Base-by-base conservation (phyloP, 2,888 invertebrate genomes). In the Phengaris arion region DNA sequence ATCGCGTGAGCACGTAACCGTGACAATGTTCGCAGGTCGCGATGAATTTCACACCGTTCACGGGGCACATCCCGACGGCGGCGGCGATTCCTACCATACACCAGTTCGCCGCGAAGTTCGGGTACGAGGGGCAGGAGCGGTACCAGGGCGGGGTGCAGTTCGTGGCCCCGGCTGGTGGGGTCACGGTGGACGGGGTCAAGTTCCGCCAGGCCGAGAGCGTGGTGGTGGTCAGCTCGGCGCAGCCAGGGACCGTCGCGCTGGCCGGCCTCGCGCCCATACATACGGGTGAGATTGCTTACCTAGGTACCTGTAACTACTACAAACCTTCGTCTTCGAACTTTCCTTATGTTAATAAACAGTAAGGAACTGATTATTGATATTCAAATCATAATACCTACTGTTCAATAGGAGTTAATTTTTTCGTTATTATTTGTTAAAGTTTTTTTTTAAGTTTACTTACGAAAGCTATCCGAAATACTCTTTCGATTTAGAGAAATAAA, bases 21-120 rank as follows among this genome's bases (percentile, higher is more conserved):
- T 79, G 74, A 81, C 78, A 74, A 80, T 81, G 81, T 76, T 82
- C 80, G 74, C 82, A 82, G 81, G 76, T 78, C 74, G 75, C 74
- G 85, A 97, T 97, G 97, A 97, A 97, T 94, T 97, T 97, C 93
- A 95, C 97, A 84, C 97, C 97, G 81, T 97, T 97, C 88, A 96
- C 96, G 83, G 96, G 96, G 83, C 97, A 95, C 90, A 97, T 96
- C 87, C 96, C 96, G 84, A 94, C 96, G 82, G 95, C 96, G 82
- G 95, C 96, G 81, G 94, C 96, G 81, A 95, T 97, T 82, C 97
- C 97, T 80, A 95, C 96, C 77, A 96, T 97, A 85, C 97, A 97
- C 88, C 97, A 97, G 89, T 97, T 97, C 88, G 95, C 96, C 55
- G 96, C 97, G 79, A 96, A 97, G 93, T 94, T 96, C 86, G 89